Conservation (phyloP, 2,797 vertebrate species). For the Onychomys arenicola region DNA sequence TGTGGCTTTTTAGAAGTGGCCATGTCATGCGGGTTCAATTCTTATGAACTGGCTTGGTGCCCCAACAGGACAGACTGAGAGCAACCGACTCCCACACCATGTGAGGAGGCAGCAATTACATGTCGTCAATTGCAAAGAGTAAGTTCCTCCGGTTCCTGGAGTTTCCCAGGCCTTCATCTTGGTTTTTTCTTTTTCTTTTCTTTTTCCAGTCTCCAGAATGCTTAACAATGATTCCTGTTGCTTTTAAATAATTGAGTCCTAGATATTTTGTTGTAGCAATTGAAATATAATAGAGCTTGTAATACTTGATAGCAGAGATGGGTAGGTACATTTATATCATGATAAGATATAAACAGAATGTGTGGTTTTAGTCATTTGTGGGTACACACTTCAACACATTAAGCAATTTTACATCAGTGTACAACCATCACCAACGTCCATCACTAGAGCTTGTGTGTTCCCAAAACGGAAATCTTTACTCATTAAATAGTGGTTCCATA, state of each 20-base stretch:
- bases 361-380: background rate
- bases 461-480: background rate
- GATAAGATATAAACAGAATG: background rate
- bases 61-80: background rate
- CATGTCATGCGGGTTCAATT: background rate
- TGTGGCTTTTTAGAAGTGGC: background rate
- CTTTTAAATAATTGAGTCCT: background rate
- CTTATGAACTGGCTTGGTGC: background rate
- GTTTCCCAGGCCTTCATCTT: background rate
- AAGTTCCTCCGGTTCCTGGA: too few species aligned
- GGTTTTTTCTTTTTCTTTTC: background rate
- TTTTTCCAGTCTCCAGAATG: background rate
- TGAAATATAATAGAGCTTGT: background rate
- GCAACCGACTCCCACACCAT: background rate
- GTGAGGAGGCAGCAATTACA: background rate
- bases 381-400: background rate
- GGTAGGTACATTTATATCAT: background rate
- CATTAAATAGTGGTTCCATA: background rate
- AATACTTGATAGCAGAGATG: background rate
- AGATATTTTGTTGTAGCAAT: background rate
- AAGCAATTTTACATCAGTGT: background rate
- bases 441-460: background rate
- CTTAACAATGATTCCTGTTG: background rate
- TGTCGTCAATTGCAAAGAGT: background rate
- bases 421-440: background rate